Conservation (phyloP, 2,797 vertebrate genomes). For the Myripristis murdjan region DNA sequence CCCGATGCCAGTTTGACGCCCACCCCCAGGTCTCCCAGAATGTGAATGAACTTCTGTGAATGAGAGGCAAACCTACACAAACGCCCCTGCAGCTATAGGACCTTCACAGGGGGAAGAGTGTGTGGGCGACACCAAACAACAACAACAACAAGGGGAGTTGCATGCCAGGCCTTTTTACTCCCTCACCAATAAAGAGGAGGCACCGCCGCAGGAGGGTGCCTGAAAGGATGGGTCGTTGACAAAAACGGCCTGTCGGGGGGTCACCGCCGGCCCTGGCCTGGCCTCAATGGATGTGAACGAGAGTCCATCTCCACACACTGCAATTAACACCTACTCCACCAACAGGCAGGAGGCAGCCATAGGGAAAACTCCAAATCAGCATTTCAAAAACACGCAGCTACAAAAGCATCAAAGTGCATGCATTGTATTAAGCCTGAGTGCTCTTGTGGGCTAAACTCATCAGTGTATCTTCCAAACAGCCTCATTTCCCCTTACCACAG, state of each 20-base stretch:
- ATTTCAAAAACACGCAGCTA: conserved; percentile 76
- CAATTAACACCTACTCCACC: conserved; percentile 86
- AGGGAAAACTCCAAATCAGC: conserved; percentile 79
- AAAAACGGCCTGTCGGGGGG: conserved; percentile 72
- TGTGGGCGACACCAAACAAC: conserved; percentile 79
- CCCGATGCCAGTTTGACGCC: conserved; percentile 81
- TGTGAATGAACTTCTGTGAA: conserved; percentile 86
- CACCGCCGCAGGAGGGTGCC: conserved; percentile 62
- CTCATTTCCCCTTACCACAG: conserved; percentile 40
- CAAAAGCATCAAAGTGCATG: conserved; percentile 83
- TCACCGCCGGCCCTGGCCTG: conserved; percentile 52
- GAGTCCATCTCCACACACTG: conserved; percentile 72
- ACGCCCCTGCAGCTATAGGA: conserved; percentile 75
- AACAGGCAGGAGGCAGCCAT: conserved; percentile 60
- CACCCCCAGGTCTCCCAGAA: conserved; percentile 86
- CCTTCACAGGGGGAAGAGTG: conserved; percentile 72
- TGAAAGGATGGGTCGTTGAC: conserved; percentile 76
- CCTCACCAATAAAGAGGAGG: conserved; percentile 68
- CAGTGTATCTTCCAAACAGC: conserved; percentile 60
- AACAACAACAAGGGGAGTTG: conserved; percentile 77
- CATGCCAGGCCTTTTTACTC: conserved; percentile 68
- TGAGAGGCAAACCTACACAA: conserved; percentile 85
- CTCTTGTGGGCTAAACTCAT: conserved; percentile 60
- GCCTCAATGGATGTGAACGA: conserved; percentile 74
- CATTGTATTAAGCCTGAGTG: conserved; percentile 64